These are phyloP conservation scores for Bambusicola thoracicus DNA, from an alignment of 2,113 vertebrate species.

Conservation along the genomic window DNA sequence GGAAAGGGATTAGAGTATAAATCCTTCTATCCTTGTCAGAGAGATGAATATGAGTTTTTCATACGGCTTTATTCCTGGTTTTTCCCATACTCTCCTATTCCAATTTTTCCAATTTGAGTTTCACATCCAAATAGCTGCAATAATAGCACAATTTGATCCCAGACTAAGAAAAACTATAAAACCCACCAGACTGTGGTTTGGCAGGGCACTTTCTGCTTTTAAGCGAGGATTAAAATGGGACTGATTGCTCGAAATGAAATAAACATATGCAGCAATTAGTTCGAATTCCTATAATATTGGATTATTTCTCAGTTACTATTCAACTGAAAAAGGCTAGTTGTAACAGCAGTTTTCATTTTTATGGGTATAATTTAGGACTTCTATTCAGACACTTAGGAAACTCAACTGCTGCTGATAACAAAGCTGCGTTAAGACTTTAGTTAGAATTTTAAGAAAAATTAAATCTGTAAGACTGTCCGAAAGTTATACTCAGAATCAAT, in stretches of 20 bases:
- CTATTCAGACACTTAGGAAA: not conserved
- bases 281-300: not conserved
- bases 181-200: rapidly evolving
- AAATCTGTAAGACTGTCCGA: not conserved
- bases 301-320: not conserved
- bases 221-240: constrained; percentile 1
- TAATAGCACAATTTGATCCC: constrained; percentile 22
- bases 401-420: not conserved
- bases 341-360: not conserved
- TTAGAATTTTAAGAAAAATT: not conserved
- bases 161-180: not conserved
- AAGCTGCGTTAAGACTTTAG: not conserved
- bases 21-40: not conserved
- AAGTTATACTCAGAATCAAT: not conserved
- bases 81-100: not conserved
- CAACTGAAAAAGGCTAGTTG: not conserved
- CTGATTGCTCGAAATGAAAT: not conserved
- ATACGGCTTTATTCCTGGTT: not conserved
- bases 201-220: not conserved
- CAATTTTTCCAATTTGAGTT: not conserved
- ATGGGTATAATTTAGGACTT: not conserved
- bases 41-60: not conserved
- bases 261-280: not conserved
- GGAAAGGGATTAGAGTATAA: not conserved
- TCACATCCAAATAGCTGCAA: not conserved